Conservation (phyloP, 2,797 vertebrate genomes). For the Smutsia gigantea region DNA sequence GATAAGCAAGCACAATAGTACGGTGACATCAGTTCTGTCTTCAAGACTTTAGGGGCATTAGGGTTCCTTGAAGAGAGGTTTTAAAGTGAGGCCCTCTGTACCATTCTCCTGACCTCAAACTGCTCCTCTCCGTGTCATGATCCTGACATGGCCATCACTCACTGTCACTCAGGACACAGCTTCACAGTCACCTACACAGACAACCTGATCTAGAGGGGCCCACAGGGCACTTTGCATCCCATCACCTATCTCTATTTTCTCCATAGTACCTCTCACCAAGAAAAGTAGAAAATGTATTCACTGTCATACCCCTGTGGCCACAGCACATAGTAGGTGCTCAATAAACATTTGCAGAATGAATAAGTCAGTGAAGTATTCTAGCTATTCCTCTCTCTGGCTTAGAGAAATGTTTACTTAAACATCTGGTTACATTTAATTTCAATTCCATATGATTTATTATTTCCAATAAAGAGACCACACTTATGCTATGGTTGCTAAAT, state of each 20-base stretch:
- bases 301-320: no score
- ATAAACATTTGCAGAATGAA: not conserved
- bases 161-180: not conserved
- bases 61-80: not conserved
- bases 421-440: constrained; percentile 27
- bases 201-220: not conserved
- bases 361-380: not conserved
- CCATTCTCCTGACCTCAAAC: not conserved
- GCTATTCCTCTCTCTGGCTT: not conserved
- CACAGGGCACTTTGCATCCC: not conserved
- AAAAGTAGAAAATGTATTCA: not conserved
- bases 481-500: not conserved
- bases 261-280: not conserved
- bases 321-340: not conserved
- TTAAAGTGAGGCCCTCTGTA: not conserved
- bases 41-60: not conserved
- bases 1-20: not conserved
- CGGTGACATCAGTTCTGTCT: no score
- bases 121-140: not conserved
- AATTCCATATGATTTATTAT: not conserved
- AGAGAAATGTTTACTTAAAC: not conserved
- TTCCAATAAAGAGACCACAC: constrained; percentile 1
- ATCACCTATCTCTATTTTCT: not conserved
- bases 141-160: not conserved
- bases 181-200: not conserved